phyloP scores from a whole-genome alignment of 1,140 invertebrate genomes.

The Lordiphosa stackelbergi region DNA sequence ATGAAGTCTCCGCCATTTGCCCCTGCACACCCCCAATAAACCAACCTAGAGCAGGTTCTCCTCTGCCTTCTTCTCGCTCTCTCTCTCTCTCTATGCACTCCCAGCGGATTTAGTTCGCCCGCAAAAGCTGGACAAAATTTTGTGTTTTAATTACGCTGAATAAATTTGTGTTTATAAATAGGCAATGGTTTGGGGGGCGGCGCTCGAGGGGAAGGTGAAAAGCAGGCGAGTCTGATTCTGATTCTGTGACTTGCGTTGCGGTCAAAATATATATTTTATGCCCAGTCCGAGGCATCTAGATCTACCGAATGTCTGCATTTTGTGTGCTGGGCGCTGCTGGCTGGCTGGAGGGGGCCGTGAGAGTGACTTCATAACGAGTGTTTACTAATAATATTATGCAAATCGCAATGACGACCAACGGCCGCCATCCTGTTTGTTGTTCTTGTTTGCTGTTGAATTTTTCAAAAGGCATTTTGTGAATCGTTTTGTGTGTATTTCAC shows the following conservation, averaged over 20 bases:
- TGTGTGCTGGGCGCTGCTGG: slow-evolving; percentile 1
- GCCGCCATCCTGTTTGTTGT: slow-evolving; percentile 12
- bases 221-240: slow-evolving; percentile 5
- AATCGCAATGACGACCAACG: slow-evolving; percentile 42
- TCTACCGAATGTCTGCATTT: slow-evolving; percentile 69
- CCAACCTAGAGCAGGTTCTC: slow-evolving; percentile 15
- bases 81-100: background rate
- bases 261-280: slow-evolving; percentile 66
- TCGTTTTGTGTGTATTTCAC: slow-evolving; percentile 44
- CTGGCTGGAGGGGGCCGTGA: slow-evolving; percentile 11
- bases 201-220: slow-evolving; percentile 7
- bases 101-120: slow-evolving; percentile 28
- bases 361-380: slow-evolving; percentile 71
- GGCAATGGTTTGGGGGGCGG: slow-evolving; percentile 36
- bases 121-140: slow-evolving; percentile 47
- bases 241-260: slow-evolving; percentile 50
- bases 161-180: slow-evolving; percentile 76
- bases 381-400: slow-evolving; percentile 76
- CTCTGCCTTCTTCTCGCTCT: background rate
- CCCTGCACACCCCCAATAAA: slow-evolving; percentile 1
- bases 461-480: slow-evolving; percentile 71
- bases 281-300: slow-evolving; percentile 67
- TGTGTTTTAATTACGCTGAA: slow-evolving; percentile 76
- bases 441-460: slow-evolving; percentile 60
- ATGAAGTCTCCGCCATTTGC: slow-evolving; percentile 40